Base-by-base conservation (phyloP, 2,113 vertebrate species). In the Cranoglanis bouderius region DNA sequence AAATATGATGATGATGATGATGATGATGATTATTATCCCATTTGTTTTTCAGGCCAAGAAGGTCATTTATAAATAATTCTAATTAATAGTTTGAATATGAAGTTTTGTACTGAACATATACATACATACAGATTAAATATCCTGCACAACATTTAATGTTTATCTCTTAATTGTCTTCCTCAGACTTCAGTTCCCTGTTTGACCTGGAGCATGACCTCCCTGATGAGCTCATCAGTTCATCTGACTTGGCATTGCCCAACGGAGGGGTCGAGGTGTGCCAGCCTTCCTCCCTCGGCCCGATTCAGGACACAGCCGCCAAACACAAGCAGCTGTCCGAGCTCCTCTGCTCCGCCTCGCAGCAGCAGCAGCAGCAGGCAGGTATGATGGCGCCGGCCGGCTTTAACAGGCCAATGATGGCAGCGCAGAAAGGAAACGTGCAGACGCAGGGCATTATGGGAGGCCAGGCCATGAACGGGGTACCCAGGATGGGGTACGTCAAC, bases 271-370 rank as follows among this genome's bases (percentile, higher is more conserved):
- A 99, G 92, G 94, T 97, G 93, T 96, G 95, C 93, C 98, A 98
- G 91, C 95, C 98, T 91, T 97, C 98, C 90, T 96, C 97, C 4
- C 92, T 92, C 43, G 83, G 92, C 35, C 91, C 92, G 38, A 91
- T 94, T 51, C 98, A 98, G 93, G 98, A 99, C 94, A 97, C 98
- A 57, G 98, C 98, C 53, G 96, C 97, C 88, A 99, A 99, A 96
- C 98, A 99, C 94, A 99, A 99, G 95, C 98, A 99, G 92, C 95
- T 99, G 51, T 99, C 98, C 57, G 98, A 99, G 93, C 96, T 99
- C 59, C 88, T 99, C 67, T 96, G 97, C 4, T 95, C 97, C 87
- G 96, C 89, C 65, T 40, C 90, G 0, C 85, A 87, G 51, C 84
- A 87, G 65, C 95, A 95, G 84, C 95, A 94, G 83, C 95, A 95